A percentile compares a stretch with the other conserved stretches of the same genome.
Evolutionary conservation across 2,797 vertebrate genomes (phyloP).

Genomic region (Loriculus beryllinus): DNA sequence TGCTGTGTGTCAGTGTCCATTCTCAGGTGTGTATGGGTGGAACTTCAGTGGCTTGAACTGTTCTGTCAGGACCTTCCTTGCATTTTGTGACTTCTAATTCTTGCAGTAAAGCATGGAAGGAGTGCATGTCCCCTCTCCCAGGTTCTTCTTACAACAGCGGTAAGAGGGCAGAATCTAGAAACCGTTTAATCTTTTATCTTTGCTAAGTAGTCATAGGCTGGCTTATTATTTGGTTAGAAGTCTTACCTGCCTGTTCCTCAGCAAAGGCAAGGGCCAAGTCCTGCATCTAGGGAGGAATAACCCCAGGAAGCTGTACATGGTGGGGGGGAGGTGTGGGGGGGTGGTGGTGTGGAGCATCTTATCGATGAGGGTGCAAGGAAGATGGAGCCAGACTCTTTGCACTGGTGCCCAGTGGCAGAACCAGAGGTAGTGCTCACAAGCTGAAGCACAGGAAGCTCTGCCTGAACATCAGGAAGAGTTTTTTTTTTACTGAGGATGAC

Average conservation of each 20-base stretch:
- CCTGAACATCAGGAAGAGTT: background rate
- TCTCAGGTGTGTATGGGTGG: background rate
- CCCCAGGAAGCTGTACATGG: accelerated
- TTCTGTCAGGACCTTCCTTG: background rate
- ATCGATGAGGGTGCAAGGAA: background rate
- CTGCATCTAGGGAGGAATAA: background rate
- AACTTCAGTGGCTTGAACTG: background rate
- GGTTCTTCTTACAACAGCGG: background rate
- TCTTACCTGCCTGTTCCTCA: background rate
- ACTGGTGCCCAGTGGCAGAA: background rate
- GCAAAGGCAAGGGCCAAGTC: background rate
- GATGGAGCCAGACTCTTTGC: background rate
- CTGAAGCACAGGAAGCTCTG: background rate
- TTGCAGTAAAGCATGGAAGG: background rate
- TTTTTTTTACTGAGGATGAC: background rate
- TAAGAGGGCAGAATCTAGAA: background rate
- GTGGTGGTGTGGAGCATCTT: background rate
- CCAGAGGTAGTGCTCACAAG: background rate
- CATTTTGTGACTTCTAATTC: background rate
- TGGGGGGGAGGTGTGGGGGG: background rate
- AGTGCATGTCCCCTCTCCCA: accelerated
- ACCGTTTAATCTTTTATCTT: background rate
- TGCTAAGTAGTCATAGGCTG: background rate
- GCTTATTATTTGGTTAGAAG: background rate
- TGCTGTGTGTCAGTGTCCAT: background rate